Base-by-base conservation (phyloP, 2,888 invertebrate species). In the Punctoribates punctum region DNA sequence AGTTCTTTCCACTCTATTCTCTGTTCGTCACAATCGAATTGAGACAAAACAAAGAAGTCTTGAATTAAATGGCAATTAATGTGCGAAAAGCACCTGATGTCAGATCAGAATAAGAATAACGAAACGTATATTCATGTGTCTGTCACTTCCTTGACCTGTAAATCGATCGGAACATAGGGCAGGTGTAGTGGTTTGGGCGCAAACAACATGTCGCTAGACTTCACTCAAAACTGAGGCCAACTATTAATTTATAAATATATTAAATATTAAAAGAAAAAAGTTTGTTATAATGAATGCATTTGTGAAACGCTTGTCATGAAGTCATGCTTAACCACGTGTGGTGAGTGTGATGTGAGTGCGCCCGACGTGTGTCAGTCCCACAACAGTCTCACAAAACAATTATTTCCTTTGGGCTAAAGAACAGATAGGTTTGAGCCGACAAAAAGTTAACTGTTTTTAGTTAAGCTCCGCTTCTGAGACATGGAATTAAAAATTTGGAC, bases 291-390 rank as follows among this genome's bases (percentile, higher is more conserved):
- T 62, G 62, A 27, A 62, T 62, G 62, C 62, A 62, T 8, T 4
- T 27, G 15, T n/a, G 65, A 65, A 65, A 65, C 65, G 65, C 34
- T 65, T 65, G 65, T 65, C 65, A 65, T 34, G 34, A 65, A 65
- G 34, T 65, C 34, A 65, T 65, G 65, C 65, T 20, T 65, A 65
- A 65, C 65, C 65, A 38, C 65, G 65, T 65, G 65, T 65, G 34
- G 65, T 15, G 65, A 42, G 34, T 34, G 34, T 34, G 34, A 34
- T 34, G 34, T 34, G 34, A 34, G 42, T 34, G 29, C 38, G 65
- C 34, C 20, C 20, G 65, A 25, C 65, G 65, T 65, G 65, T 65
- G 65, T 65, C 65, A 65, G 15, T 11, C 20, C 38, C 38, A 38
- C 25, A 51, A 20, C 65, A 65, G 15, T 11, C 20, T 20, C 38